Percentiles rank a stretch among this genome's conserved stretches.
Conservation (phyloP, 2,797 vertebrate species). For the Pitangus sulphuratus region DNA sequence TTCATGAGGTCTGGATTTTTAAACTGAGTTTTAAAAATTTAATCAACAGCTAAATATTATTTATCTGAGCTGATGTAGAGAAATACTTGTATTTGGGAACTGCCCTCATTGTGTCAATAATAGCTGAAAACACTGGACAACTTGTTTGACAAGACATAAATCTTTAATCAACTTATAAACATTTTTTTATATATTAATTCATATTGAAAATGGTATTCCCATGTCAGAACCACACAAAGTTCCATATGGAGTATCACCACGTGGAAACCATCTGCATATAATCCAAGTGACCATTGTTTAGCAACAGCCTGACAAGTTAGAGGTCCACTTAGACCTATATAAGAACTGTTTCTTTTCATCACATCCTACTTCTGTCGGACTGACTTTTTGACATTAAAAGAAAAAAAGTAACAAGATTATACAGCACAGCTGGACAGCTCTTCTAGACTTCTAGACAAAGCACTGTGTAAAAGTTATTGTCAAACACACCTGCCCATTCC, state of each 20-base stretch:
- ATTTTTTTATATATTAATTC: background rate
- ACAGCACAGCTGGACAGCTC: background rate
- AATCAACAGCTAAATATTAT: background rate
- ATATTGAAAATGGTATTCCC: background rate
- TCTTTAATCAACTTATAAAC: constrained; percentile 1
- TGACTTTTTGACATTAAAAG: background rate
- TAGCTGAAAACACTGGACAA: background rate
- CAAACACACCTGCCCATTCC: constrained; percentile 7
- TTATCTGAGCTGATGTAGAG: background rate
- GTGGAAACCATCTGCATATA: background rate
- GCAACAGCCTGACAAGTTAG: background rate
- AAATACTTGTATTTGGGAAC: background rate
- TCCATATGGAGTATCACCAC: background rate
- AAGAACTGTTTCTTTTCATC: background rate
- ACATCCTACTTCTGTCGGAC: background rate
- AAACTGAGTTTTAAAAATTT: constrained; percentile 26
- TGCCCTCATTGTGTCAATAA: background rate
- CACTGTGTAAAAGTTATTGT: background rate
- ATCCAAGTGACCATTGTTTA: background rate
- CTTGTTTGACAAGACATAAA: background rate
- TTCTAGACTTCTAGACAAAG: constrained; percentile 15
- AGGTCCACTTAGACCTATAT: background rate
- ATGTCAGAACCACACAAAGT: background rate
- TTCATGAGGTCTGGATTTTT: background rate
- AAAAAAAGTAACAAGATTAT: constrained; percentile 3